Percentiles rank a stretch among this genome's conserved stretches.
phyloP scores from a whole-genome alignment of 2,888 invertebrate species.

The Cheilosia urbana region DNA sequence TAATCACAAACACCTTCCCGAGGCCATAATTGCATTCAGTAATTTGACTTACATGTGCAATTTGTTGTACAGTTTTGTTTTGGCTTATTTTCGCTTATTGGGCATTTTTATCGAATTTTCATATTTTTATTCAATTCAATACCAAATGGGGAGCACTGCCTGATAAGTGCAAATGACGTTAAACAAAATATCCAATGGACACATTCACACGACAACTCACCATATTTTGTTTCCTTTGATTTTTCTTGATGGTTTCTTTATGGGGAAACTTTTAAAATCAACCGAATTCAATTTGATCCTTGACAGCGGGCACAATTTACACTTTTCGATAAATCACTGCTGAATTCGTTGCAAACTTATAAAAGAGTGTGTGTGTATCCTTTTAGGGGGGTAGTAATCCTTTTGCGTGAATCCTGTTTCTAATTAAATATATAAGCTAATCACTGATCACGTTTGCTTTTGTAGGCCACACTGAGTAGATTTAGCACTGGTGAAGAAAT shows the following conservation, averaged over 20 bases:
- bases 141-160: constrained; percentile 36
- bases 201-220: constrained; percentile 61
- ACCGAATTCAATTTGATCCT: constrained; percentile 19
- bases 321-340: constrained; percentile 17
- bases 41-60: constrained; percentile 51
- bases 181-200: constrained; percentile 20
- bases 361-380: constrained; percentile 41
- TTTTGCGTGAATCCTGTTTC: constrained; percentile 18
- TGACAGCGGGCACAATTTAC: constrained; percentile 21
- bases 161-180: constrained; percentile 33
- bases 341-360: not conserved
- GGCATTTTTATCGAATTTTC: constrained; percentile 13
- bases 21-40: constrained; percentile 57
- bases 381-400: constrained; percentile 37
- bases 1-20: constrained; percentile 13
- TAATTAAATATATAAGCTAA: constrained; percentile 16
- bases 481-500: constrained; percentile 32
- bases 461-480: constrained; percentile 16
- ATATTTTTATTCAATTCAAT: not conserved
- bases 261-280: constrained; percentile 5
- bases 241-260: not conserved
- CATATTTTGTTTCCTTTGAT: constrained; percentile 44
- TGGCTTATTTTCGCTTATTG: constrained; percentile 31
- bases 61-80: constrained; percentile 60
- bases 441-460: constrained; percentile 19